Evolutionary conservation across 2,113 vertebrate genomes (phyloP), one percentile per base, ranked within the genome.

Genomic region (Siniperca knerii): DNA sequence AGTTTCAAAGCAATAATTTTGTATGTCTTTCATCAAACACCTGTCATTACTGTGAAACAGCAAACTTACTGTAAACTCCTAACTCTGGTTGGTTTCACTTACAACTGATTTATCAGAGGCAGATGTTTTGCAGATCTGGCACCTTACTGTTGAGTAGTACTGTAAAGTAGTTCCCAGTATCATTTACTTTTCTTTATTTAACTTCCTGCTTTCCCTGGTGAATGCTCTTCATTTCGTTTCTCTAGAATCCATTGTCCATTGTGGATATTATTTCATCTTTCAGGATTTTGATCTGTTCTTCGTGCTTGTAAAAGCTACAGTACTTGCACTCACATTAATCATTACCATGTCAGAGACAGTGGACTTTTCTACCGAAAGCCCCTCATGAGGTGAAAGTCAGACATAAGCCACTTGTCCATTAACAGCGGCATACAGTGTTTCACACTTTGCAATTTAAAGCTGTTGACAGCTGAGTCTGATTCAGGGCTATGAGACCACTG

Each of bases 321-420:
- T 29, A 29, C 29, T 35, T n/a, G 10, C 68, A 12, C 13, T 79
- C 21, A 75, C 66, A 78, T 75, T 54, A 86, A 69, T 70, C 57
- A 86, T 84, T 75, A 25, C 48, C 68, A 12, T 11, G 54, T 70
- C 48, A 81, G 35, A 46, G 60, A 57, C 4, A 4, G 48, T 79
- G 69, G 62, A 82, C 29, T 25, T 65, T 69, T 52, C 66, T 35
- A 54, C 54, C 40, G 6, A 62, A 42, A 70, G 48, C n/a, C 18
- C 50, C n/a, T 71, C 11, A 11, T 4, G 33, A 60, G 70, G 25
- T 58, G 70, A 61, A 75, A 35, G 44, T 71, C 65, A 46, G 18
- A 46, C 29, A 8, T 50, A 72, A 66, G 46, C 18, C 68, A 69
- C 48, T 75, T 44, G 40, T 75, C 42, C 8, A 25, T 82, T 62